phyloP scores from a whole-genome alignment of 2,113 vertebrate species.

The Pomatostomus ruficeps region DNA sequence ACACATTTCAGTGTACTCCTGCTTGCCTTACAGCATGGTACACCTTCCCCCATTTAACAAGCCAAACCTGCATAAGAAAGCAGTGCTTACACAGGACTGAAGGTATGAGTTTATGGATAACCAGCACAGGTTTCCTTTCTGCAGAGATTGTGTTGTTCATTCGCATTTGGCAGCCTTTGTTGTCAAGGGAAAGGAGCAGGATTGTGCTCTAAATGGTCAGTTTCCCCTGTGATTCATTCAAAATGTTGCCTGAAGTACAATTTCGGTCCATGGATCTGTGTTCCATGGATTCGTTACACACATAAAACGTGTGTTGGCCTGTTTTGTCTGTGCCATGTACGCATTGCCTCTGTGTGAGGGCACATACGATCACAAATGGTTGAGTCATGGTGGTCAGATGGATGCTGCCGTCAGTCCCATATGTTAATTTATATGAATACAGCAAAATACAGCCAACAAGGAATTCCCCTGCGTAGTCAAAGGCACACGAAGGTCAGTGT shows the following conservation, averaged over 20 bases:
- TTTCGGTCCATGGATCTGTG: neutral
- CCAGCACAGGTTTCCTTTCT: neutral
- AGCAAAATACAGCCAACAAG: neutral
- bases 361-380: neutral
- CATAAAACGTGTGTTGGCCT: rapidly evolving
- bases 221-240: neutral
- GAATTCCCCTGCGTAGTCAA: neutral
- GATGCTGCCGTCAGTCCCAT: neutral
- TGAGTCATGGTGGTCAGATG: neutral
- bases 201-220: neutral
- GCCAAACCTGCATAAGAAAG: neutral
- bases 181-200: neutral
- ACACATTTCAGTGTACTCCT: neutral
- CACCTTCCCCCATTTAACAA: neutral
- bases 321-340: neutral
- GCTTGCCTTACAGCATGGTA: neutral
- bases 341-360: rapidly evolving
- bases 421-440: neutral
- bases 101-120: neutral
- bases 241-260: neutral
- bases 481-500: neutral
- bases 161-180: neutral
- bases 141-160: neutral
- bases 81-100: neutral
- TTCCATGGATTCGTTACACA: neutral